Evolutionary conservation across 2,113 vertebrate species (phyloP).

Genomic region (Onychostruthus taczanowskii): DNA sequence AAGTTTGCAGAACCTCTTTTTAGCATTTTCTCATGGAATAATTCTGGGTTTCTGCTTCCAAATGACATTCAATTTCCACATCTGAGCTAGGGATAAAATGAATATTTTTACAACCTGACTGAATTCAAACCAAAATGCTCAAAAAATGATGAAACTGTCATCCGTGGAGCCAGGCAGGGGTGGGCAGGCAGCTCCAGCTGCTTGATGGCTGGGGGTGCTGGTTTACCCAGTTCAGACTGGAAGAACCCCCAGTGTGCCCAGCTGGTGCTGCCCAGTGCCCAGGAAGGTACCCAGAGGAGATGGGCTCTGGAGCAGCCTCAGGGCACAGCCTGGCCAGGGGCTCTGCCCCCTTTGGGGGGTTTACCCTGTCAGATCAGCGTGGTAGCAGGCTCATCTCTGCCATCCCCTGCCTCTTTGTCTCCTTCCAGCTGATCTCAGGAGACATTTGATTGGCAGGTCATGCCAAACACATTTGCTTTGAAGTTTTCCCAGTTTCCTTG

Average conservation of each 20-base stretch:
- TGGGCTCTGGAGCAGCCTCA: not conserved
- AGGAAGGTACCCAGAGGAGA: fast-evolving
- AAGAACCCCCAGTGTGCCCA: not conserved
- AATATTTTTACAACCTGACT: conserved; percentile 62
- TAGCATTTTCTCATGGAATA: conserved; percentile 47
- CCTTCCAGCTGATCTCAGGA: not conserved
- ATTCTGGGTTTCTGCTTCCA: conserved; percentile 29
- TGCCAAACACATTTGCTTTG: not conserved
- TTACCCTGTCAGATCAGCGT: too few species aligned
- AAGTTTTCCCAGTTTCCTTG: not conserved
- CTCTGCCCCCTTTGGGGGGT: not conserved
- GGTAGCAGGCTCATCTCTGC: not conserved
- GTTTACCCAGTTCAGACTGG: not conserved
- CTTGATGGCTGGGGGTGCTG: not conserved
- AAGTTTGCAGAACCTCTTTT: conserved; percentile 24
- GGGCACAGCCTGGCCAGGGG: not conserved
- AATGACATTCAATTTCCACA: conserved; percentile 34
- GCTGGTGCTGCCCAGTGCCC: not conserved
- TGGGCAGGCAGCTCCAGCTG: not conserved
- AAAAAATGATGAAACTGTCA: not conserved
- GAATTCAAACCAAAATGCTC: conserved; percentile 44
- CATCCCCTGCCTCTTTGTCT: not conserved
- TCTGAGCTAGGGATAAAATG: conserved; percentile 41
- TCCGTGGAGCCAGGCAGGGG: not conserved
- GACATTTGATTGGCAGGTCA: not conserved